Conservation (phyloP, 2,113 vertebrate species). For the Tachysurus vachellii region DNA sequence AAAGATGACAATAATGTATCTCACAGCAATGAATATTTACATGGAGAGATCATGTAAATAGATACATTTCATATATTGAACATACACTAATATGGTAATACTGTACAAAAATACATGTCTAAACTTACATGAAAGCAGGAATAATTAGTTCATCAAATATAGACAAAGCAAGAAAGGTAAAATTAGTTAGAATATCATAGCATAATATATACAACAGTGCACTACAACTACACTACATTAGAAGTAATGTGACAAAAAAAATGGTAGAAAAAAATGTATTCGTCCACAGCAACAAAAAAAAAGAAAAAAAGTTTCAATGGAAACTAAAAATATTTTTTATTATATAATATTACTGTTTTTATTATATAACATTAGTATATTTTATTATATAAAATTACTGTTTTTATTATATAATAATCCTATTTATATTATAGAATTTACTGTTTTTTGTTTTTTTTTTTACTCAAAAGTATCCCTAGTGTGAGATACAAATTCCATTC, state of each 20-base stretch:
- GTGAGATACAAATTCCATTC: slow-evolving; percentile 22
- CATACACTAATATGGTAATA: slow-evolving; percentile 57
- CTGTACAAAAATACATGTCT: slow-evolving; percentile 63
- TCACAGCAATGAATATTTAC: slow-evolving; percentile 18
- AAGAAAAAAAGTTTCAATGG: slow-evolving; percentile 61
- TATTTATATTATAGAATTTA: too few relatives aligned
- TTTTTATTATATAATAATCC: neutral
- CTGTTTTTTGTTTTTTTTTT: neutral
- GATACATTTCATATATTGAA: slow-evolving; percentile 59
- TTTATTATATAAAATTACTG: too few relatives aligned
- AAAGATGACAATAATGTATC: slow-evolving; percentile 28
- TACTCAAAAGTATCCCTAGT: slow-evolving; percentile 30
- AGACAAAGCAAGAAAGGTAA: slow-evolving; percentile 18
- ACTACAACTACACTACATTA: slow-evolving; percentile 33
- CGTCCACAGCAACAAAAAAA: slow-evolving; percentile 59
- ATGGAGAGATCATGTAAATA: slow-evolving; percentile 46
- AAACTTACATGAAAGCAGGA: slow-evolving; percentile 48
- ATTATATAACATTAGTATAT: too few relatives aligned
- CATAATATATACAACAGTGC: slow-evolving; percentile 19
- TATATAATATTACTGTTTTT: neutral
- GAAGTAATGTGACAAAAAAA: slow-evolving; percentile 42
- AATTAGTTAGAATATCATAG: neutral
- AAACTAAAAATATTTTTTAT: slow-evolving; percentile 60
- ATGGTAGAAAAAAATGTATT: slow-evolving; percentile 35
- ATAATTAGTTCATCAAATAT: slow-evolving; percentile 54